phyloP scores from a whole-genome alignment of 2,113 vertebrate species.

The Ornithorhynchus anatinus region DNA sequence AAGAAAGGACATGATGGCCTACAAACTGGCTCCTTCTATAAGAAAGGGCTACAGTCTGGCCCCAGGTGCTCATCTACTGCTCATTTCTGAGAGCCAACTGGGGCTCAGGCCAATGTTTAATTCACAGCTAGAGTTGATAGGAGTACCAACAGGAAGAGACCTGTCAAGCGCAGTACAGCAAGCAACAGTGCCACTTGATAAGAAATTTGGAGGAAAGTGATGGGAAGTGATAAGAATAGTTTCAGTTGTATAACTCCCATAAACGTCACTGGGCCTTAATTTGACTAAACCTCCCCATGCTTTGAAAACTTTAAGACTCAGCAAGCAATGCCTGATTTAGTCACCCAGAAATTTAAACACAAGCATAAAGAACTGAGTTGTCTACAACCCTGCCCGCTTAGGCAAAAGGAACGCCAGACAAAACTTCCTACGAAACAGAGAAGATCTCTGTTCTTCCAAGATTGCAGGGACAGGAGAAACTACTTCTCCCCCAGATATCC shows the following conservation, averaged over 20 bases:
- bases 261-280: constrained; percentile 6
- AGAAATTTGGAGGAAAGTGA: not conserved
- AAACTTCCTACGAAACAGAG: not conserved
- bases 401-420: not conserved
- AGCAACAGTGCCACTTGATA: not conserved
- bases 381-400: not conserved
- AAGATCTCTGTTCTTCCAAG: too few species aligned
- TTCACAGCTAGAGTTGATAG: not conserved
- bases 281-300: not conserved
- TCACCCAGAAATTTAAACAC: not conserved
- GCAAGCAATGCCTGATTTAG: not conserved
- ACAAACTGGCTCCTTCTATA: not conserved
- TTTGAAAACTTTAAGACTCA: not conserved
- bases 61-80: not conserved
- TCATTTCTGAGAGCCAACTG: not conserved
- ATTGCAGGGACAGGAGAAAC: not conserved
- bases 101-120: not conserved
- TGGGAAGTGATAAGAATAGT: not conserved
- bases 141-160: not conserved
- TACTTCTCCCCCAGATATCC: not conserved
- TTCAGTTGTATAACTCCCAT: not conserved
- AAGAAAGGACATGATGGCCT: not conserved
- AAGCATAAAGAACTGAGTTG: not conserved
- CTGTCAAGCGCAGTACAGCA: not conserved
- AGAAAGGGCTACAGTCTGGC: not conserved